phyloP scores from a whole-genome alignment of 2,113 vertebrate genomes.

The Colistium nudipinnis region DNA sequence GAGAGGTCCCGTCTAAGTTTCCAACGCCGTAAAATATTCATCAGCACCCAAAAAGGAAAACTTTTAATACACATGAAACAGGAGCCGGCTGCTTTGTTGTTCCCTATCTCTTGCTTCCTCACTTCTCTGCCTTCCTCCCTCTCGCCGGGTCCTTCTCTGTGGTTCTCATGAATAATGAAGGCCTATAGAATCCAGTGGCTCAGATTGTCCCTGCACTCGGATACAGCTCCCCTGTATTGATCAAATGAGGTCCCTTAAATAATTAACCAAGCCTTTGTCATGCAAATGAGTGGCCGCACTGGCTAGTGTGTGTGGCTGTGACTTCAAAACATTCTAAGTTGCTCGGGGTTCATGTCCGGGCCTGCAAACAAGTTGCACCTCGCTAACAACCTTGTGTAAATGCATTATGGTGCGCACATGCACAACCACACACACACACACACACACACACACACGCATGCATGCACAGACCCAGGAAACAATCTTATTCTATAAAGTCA shows the following conservation, averaged over 20 bases:
- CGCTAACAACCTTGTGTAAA: conserved; percentile 12
- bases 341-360: conserved; percentile 51
- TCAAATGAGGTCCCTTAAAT: conserved; percentile 83
- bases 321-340: conserved; percentile 45
- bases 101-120: conserved; percentile 64
- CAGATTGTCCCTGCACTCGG: conserved; percentile 80
- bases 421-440: neutral
- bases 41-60: conserved; percentile 77
- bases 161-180: conserved; percentile 85
- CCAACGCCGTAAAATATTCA: conserved; percentile 83
- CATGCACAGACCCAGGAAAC: conserved; percentile 38
- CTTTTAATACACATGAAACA: conserved; percentile 83
- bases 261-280: conserved; percentile 84
- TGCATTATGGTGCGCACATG: neutral
- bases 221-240: conserved; percentile 82
- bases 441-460: conserved; percentile 23
- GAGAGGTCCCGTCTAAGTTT: conserved; percentile 76
- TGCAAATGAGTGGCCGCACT: conserved; percentile 78
- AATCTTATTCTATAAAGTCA: conserved; percentile 68
- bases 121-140: conserved; percentile 52
- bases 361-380: conserved; percentile 36
- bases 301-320: conserved; percentile 52
- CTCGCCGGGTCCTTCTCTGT: conserved; percentile 62
- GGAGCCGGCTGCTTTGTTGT: conserved; percentile 68
- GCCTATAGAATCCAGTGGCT: conserved; percentile 77